Evolutionary conservation across 2,113 vertebrate species (phyloP).

Genomic region (Grallaria varia): DNA sequence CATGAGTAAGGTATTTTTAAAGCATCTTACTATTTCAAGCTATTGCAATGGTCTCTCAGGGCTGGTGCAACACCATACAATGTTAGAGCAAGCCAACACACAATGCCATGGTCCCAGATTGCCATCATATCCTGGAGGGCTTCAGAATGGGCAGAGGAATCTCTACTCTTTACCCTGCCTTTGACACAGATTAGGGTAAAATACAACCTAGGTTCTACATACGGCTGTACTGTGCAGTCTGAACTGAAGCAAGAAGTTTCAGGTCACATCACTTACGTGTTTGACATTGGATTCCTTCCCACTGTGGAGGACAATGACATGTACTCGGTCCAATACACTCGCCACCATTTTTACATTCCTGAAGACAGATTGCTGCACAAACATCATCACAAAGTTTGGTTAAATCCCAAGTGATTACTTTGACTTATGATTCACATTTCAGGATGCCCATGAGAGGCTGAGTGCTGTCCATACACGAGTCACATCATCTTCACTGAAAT

Average conservation of each 20-base stretch:
- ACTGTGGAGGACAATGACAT: conserved; percentile 81
- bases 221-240: background rate
- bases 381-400: conserved; percentile 6
- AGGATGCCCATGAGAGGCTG: background rate
- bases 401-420: background rate
- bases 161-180: background rate
- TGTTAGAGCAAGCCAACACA: background rate
- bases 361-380: conserved; percentile 83
- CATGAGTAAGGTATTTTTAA: background rate
- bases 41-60: background rate
- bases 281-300: conserved; percentile 88
- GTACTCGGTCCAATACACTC: conserved; percentile 84
- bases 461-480: background rate
- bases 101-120: background rate
- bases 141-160: background rate
- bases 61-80: background rate
- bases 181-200: background rate
- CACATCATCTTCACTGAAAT: background rate
- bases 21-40: background rate
- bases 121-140: background rate
- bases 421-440: background rate
- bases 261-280: conserved; percentile 74
- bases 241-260: background rate
- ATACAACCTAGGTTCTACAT: background rate
- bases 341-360: conserved; percentile 87